These are phyloP conservation scores for Irena cyanogastra DNA, from an alignment of 2,113 vertebrate genomes.

Conservation along the genomic window DNA sequence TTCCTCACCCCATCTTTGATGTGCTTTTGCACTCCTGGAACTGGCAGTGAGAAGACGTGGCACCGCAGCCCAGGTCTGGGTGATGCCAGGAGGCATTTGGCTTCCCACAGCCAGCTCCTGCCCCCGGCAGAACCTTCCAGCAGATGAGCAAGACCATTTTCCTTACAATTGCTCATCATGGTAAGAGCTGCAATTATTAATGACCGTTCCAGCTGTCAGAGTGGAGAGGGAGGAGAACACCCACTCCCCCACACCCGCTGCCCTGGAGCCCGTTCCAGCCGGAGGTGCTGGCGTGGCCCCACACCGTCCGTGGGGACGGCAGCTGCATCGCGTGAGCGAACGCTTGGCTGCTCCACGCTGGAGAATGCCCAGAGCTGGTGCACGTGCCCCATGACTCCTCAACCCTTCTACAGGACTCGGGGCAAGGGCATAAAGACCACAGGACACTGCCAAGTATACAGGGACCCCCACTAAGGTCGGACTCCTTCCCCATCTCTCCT, in stretches of 20 bases:
- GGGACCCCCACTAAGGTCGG: not conserved
- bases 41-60: not conserved
- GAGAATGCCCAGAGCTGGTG: not conserved
- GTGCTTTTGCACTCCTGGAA: not conserved
- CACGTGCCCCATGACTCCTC: not conserved
- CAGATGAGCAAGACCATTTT: slow-evolving; percentile 31
- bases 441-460: accelerated
- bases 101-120: not conserved
- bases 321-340: not conserved
- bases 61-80: not conserved
- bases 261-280: not conserved
- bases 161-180: slow-evolving; percentile 23
- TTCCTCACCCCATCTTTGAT: not conserved
- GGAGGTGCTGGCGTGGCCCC: not conserved
- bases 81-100: not conserved
- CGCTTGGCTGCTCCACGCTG: not conserved
- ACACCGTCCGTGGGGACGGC: not conserved
- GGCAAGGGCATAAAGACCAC: not conserved
- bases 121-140: slow-evolving; percentile 34
- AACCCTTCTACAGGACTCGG: accelerated
- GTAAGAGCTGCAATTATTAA: slow-evolving; percentile 46
- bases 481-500: not conserved
- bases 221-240: not conserved
- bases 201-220: slow-evolving; percentile 43
- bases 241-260: not conserved